Evolutionary conservation across 2,113 vertebrate species (phyloP), one percentile per base, ranked within the genome.

Genomic region (Aythya baeri): DNA sequence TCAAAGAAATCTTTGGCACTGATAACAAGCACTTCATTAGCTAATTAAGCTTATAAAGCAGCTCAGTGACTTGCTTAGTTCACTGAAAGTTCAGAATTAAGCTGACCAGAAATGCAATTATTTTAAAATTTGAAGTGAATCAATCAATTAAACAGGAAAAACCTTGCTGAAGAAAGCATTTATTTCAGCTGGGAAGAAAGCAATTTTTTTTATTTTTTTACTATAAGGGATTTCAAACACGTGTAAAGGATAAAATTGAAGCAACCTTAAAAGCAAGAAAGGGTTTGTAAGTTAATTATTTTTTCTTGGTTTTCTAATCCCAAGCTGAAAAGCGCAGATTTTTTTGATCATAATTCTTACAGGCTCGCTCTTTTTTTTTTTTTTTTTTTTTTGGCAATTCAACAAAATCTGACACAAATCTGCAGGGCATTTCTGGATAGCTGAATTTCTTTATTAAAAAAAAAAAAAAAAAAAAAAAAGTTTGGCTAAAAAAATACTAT

Each of bases 11-110:
- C 93, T 88, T 73, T 87, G 77, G 81, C 27, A 44, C 70, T 66
- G 83, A 86, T 77, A 96, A 83, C 62, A 75, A 91, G 54, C 66
- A 58, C 41, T 89, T 92, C 6, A 20, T 92, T 94, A 94, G 77
- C 77, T 94, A 95, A 95, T 95, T 87, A 85, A 85, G 89, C 78
- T 85, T 52, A 84, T 72, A 93, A 93, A 87, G 81, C 70, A 87
- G 91, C 70, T 91, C 88, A 78, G 84, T 92, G 74, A 62, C 91
- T 89, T 74, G 44, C 68, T 23, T 62, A 96, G 95, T 94, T 95
- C 95, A 96, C 27, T 79, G 84, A 79, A 89, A 95, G 94, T 96
- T 97, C 96, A 94, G 49, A 75, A 62, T 94, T 96, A 95, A 96
- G 81, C 93, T 79, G 87, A 94, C 78, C 71, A 89, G 95, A 93